These are phyloP conservation scores for Antitype chi DNA, from an alignment of 2,888 invertebrate genomes.

Conservation along the genomic window DNA sequence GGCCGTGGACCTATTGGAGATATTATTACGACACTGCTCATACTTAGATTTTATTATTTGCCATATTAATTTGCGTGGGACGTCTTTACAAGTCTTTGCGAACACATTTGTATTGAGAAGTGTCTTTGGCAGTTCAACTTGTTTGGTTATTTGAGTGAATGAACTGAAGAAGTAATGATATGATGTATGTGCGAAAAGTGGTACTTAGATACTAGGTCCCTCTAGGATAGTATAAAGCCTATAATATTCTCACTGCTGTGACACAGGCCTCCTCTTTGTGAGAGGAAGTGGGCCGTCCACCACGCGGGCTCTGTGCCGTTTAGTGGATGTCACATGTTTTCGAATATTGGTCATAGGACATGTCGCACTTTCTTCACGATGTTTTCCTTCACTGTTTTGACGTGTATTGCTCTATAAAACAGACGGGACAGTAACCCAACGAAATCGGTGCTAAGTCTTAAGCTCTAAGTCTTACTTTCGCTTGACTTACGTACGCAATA, in stretches of 20 bases:
- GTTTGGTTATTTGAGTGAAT: background rate
- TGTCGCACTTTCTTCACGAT: no score
- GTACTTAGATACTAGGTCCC: background rate
- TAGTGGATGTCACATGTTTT: no score
- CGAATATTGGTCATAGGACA: no score
- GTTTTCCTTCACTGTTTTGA: no score
- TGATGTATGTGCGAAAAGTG: background rate
- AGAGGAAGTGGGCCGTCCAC: no score
- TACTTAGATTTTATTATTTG: conserved; percentile 62
- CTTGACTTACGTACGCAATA: background rate
- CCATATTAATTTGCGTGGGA: conserved; percentile 58
- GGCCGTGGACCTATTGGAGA: conserved; percentile 69
- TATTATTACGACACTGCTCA: conserved; percentile 61
- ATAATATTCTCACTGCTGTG: no score
- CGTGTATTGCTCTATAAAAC: background rate
- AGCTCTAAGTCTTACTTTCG: background rate
- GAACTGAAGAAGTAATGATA: background rate
- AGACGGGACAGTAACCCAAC: background rate
- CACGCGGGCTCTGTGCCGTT: no score
- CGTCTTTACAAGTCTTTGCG: conserved; percentile 15
- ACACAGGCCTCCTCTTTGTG: no score
- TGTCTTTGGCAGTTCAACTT: background rate
- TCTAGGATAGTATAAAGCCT: no score
- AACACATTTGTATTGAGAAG: conserved; percentile 33
- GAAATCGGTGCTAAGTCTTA: background rate